Evolutionary conservation across 92 coral and sea anemone genomes (phyloP).

Genomic region (Epizoanthus stellaris): DNA sequence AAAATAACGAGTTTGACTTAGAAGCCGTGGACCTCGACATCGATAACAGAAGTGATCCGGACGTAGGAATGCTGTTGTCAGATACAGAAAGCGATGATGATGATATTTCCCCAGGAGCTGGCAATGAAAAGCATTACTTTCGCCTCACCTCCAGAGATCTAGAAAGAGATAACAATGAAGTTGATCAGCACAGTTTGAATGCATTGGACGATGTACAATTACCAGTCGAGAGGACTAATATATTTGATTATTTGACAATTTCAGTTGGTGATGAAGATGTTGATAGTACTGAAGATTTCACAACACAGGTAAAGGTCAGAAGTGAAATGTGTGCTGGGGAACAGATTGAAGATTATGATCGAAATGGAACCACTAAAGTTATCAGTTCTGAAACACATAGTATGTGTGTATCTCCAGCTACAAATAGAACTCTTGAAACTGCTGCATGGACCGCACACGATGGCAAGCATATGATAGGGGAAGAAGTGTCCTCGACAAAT

Average conservation of each 20-base stretch:
- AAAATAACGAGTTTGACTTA: slow-evolving; percentile 6
- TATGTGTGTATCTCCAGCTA: background rate
- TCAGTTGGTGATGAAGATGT: background rate
- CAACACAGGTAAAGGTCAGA: background rate
- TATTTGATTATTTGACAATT: background rate
- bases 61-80: slow-evolving; percentile 20
- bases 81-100: slow-evolving; percentile 17
- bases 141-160: slow-evolving; percentile 41
- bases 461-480: background rate
- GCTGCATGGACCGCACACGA: background rate
- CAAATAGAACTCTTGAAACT: no score
- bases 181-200: background rate
- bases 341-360: background rate
- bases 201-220: background rate
- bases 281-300: background rate
- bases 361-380: background rate
- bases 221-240: background rate
- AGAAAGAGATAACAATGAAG: background rate
- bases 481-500: no score
- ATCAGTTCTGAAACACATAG: background rate
- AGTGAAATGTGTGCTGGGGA: background rate
- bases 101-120: background rate
- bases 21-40: slow-evolving; percentile 13
- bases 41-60: background rate
- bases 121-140: background rate